phyloP scores from a whole-genome alignment of 2,797 vertebrate genomes.

The Orientallactaga sibirica region DNA sequence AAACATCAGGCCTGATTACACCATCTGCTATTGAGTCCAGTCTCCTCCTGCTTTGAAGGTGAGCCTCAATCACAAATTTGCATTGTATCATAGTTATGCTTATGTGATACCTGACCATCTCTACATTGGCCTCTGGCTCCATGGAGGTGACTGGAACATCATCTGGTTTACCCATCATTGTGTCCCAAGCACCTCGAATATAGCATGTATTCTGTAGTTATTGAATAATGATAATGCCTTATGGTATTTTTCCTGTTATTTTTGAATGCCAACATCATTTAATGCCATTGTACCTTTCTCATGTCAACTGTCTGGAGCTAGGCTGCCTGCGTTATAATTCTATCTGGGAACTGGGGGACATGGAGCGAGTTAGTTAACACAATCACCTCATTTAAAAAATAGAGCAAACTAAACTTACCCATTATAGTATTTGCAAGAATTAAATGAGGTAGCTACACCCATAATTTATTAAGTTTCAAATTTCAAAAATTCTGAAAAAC shows the following conservation, averaged over 20 bases:
- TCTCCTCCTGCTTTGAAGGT: slow-evolving; percentile 1
- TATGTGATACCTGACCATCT: neutral
- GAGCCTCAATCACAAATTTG: slow-evolving; percentile 18
- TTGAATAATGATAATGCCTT: slow-evolving; percentile 47
- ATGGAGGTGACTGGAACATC: neutral
- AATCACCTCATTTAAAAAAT: slow-evolving; percentile 13
- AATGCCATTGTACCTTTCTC: slow-evolving; percentile 1
- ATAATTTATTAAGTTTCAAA: neutral
- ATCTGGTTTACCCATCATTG: neutral
- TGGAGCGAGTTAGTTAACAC: neutral
- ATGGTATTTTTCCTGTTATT: slow-evolving; percentile 1
- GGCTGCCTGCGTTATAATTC: neutral
- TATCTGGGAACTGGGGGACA: neutral
- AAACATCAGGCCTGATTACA: neutral
- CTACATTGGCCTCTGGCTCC: neutral
- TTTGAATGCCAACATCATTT: slow-evolving; percentile 19
- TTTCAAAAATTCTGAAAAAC: slow-evolving; percentile 50
- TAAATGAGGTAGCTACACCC: slow-evolving; percentile 14
- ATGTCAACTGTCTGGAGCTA: neutral
- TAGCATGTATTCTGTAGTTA: slow-evolving; percentile 9
- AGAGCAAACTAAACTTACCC: neutral
- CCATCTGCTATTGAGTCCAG: neutral
- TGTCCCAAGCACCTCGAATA: slow-evolving; percentile 22
- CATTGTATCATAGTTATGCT: slow-evolving; percentile 9
- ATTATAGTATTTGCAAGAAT: slow-evolving; percentile 2